Evolutionary conservation across 2,888 invertebrate genomes (phyloP), one percentile per base, ranked within the genome.

Genomic region (Tromatobia lineatoria): DNA sequence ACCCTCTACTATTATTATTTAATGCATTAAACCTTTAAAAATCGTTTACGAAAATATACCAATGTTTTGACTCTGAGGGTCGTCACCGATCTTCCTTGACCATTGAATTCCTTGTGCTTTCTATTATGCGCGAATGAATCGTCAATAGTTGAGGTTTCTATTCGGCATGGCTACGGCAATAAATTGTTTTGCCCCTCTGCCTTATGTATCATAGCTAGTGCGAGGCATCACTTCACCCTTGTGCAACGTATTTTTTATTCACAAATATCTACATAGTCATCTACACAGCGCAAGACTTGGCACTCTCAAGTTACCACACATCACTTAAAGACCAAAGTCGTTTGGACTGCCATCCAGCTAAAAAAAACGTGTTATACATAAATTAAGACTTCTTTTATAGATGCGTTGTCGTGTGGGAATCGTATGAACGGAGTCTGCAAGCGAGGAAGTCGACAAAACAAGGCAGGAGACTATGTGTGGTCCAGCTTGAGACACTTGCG

Each of bases 381-480:
- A 76, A 66, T 75, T 71, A 18, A 71, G 34, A 7, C 1, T 71
- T 75, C 25, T 67, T 76, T 45, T 25, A 18, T 20, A 15, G 18
- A 64, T 54, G 38, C 64, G 8, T 45, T 38, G 71, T 57, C 78
- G 18, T 78, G 84, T 84, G 84, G 84, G 84, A 84, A 81, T 75
- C 69, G 77, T 47, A 61, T 34, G 77, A 69, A 69, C 61, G 54
- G 13, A 73, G 64, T 78, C 57, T 34, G 23, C n/a, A 71, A 70
- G 64, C 42, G 7, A 29, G 67, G 29, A n/a, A 73, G 54, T 13
- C 34, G 10, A 45, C 71, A 69, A 67, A 73, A 79, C 18, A 69
- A 75, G 57, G 50, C 18, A 34, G 69, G 47, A 64, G 57, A 69
- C 64, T 81, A 69, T 75, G 80, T 84, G 84, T 81, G 84, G 84